Base-by-base conservation (phyloP, 2,113 vertebrate species). In the Oryzias curvinotus region DNA sequence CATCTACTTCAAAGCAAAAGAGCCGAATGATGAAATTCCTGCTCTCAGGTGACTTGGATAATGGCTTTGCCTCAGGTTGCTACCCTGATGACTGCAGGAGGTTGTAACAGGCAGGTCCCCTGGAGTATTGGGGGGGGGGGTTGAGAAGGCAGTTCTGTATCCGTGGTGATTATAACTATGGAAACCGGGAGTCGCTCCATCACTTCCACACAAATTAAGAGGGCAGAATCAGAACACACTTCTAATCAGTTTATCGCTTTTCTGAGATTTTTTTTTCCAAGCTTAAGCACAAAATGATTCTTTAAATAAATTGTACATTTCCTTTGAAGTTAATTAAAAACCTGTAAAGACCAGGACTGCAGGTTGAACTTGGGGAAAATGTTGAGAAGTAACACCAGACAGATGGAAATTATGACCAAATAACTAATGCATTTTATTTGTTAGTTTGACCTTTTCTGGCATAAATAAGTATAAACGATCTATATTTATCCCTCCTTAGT, bases 11-110 rank as follows among this genome's bases (percentile, higher is more conserved):
- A 55, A 64, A 55, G 50, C 48, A 62, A 47, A 69, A 17, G 43
- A 52, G 21, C 69, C 57, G 1, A 48, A 73, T 84, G 80, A 86
- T 81, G 79, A 88, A 71, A 83, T 71, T 75, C 61, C 63, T 46
- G 5, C 53, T 78, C 84, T 68, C 71, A 21, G 59, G 30, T 69
- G 77, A 72, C 52, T 52, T 28, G 55, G 70, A 53, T 64, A 71
- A 70, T 61, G 55, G 54, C 19, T 65, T 76, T 76, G 72, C 67
- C 61, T 81, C 57, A 25, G 65, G 82, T 88, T 81, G 85, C 71
- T 41, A 64, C 59, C 62, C 71, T 17, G 42, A 58, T 48, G 62
- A 68, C 57, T 18, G 56, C 61, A 52, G 62, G 49, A 61, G 52
- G 71, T 75, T 75, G 62, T 53, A 73, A 65, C 65, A 30, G 54